Percentiles rank a stretch among this genome's conserved stretches.
These are phyloP conservation scores for Prorops nasuta DNA, from an alignment of 1,140 invertebrate species.

Conservation along the genomic window DNA sequence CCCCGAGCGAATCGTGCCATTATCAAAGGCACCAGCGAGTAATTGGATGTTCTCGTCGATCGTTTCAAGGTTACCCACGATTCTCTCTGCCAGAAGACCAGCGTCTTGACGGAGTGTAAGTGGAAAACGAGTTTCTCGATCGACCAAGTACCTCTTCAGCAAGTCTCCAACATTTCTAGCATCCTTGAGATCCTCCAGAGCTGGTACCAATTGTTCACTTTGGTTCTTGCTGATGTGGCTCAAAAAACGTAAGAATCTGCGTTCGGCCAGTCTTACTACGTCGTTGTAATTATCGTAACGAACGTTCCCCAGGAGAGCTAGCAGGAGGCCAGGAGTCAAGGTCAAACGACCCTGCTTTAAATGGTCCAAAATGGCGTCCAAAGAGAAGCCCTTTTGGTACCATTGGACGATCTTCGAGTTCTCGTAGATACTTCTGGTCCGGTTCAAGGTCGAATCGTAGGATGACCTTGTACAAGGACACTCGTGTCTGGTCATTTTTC, in stretches of 20 bases:
- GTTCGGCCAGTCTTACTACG: constrained; percentile 21
- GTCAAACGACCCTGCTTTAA: constrained; percentile 11
- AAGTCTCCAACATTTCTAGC: constrained; percentile 12
- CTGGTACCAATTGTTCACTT: neutral
- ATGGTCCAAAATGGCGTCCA: constrained; percentile 6
- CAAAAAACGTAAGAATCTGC: constrained; percentile 13
- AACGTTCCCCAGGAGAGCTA: constrained; percentile 20
- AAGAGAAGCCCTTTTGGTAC: constrained; percentile 23
- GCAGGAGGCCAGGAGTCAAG: constrained; percentile 20
- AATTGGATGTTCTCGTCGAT: constrained; percentile 32
- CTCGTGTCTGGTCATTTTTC: constrained; percentile 16
- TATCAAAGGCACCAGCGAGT: constrained; percentile 29
- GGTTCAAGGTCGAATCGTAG: neutral
- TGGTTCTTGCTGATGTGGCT: too few species aligned
- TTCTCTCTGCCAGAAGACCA: constrained; percentile 9
- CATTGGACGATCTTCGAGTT: constrained; percentile 4
- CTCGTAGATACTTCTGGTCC: constrained; percentile 12
- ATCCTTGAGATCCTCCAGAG: neutral
- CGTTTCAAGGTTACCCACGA: constrained; percentile 16
- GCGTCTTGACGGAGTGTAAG: neutral
- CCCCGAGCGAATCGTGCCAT: constrained; percentile 22
- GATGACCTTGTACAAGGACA: neutral
- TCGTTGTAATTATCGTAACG: constrained; percentile 25
- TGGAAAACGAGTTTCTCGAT: neutral
- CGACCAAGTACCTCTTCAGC: constrained; percentile 16